Percentiles rank a stretch among this genome's conserved stretches.
Conservation (phyloP, 1,140 invertebrate genomes). For the Bicyclus anynana region DNA sequence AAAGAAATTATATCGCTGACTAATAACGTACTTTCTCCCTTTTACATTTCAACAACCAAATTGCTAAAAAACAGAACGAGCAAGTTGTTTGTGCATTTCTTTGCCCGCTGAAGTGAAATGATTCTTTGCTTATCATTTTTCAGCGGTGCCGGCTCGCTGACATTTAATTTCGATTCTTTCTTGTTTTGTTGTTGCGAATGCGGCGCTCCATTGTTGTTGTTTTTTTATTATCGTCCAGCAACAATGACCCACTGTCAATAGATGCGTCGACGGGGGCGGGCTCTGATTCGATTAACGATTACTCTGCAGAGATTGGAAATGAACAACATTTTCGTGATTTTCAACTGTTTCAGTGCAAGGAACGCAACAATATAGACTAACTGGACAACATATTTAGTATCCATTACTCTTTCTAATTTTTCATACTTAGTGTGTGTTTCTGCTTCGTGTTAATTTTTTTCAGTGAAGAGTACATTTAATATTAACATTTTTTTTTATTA, state of each 20-base stretch:
- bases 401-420: too few species aligned
- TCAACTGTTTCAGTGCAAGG: neutral
- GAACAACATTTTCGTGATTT: neutral
- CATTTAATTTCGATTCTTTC: conserved; percentile 57
- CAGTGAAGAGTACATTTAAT: too few species aligned
- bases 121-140: conserved; percentile 44
- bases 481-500: too few species aligned
- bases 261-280: conserved; percentile 9
- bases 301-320: neutral
- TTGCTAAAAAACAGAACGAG: conserved; percentile 17
- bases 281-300: conserved; percentile 37
- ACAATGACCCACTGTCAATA: conserved; percentile 38
- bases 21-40: neutral
- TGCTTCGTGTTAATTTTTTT: too few species aligned
- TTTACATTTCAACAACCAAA: conserved; percentile 1
- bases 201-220: conserved; percentile 33
- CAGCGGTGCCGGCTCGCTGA: conserved; percentile 35
- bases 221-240: conserved; percentile 38
- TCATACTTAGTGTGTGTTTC: too few species aligned
- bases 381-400: too few species aligned
- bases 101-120: conserved; percentile 28
- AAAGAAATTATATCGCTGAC: too few species aligned
- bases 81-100: conserved; percentile 4
- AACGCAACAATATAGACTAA: neutral
- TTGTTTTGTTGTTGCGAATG: conserved; percentile 39